Base-by-base conservation (phyloP, 2,797 vertebrate genomes). In the Chlorospingus flavigularis region DNA sequence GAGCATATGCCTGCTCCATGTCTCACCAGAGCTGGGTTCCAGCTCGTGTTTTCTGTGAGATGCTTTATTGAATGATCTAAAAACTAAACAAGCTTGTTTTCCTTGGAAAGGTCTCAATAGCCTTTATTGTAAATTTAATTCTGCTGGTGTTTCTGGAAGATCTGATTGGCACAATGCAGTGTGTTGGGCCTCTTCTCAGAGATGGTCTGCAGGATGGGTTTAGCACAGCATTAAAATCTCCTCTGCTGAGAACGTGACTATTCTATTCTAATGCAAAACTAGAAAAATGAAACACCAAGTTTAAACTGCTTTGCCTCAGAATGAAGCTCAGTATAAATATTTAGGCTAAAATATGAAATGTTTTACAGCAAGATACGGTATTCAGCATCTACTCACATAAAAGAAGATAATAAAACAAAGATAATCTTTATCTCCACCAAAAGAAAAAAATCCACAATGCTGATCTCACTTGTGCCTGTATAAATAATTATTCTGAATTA, bases 401-500 rank as follows among this genome's bases (percentile, higher is more conserved):
- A 86, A 72, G 19, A 54, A 80, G 33, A 40, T 37, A 78, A 73
- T 77, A 90, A 83, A 89, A 20, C 58, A 58, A 78, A 57, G 33
- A 37, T 58, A 58, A 67, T 2, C 13, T 24, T 85, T 75, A 63
- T 81, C 70, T 86, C 90, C 43, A 65, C 24, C 19, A 75, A 90
- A 68, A 23, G 43, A 78, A 91, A 91, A 78, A 77, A 84, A n/a
- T 28, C 33, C 33, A n/a, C 47, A 60, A 7, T 2, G 16, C 67
- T 77, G 67, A 70, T 93, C 62, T 94, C 75, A 55, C 66, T 83
- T 93, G 89, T 92, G 79, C 61, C 75, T 86, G 7, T 77, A 54
- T 92, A 90, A 95, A 92, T 68, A 94, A 92, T 93, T 65, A 43
- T 33, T 77, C 78, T 72, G 87, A 91, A 74, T 94, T 91, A 80